A percentile compares a stretch with the other conserved stretches of the same genome.
phyloP scores from a whole-genome alignment of 2,888 invertebrate species.

The Cantharis nigra region DNA sequence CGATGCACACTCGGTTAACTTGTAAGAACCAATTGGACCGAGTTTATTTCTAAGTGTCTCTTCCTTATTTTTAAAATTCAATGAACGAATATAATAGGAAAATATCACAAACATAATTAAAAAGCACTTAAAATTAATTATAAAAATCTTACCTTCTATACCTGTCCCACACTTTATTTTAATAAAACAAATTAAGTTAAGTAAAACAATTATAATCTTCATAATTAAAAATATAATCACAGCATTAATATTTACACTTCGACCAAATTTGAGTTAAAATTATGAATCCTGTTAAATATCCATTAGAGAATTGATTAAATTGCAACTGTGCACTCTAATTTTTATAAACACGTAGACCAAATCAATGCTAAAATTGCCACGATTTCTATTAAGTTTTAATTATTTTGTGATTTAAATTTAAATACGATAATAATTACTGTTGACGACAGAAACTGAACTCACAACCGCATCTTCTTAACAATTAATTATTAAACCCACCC shows the following conservation, averaged over 20 bases:
- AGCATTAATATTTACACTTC: background rate
- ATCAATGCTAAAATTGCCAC: background rate
- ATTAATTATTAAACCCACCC: slow-evolving; percentile 4
- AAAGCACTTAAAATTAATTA: background rate
- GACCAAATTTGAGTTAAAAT: background rate
- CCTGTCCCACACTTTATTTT: background rate
- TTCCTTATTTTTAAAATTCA: slow-evolving; percentile 1
- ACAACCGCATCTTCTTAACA: slow-evolving; percentile 5
- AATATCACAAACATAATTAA: background rate
- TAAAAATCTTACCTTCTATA: slow-evolving; percentile 1
- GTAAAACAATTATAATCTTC: slow-evolving; percentile 5
- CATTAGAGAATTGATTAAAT: slow-evolving; percentile 19
- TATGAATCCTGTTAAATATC: slow-evolving; percentile 15
- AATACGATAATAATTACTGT: background rate
- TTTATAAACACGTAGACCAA: background rate
- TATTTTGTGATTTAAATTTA: background rate
- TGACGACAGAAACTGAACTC: background rate
- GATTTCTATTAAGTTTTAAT: background rate
- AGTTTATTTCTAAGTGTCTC: slow-evolving; percentile 7
- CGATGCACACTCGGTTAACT: slow-evolving; percentile 12
- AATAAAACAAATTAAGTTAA: background rate
- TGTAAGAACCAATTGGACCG: slow-evolving; percentile 12
- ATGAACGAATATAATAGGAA: slow-evolving; percentile 3
- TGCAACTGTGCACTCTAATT: slow-evolving; percentile 8
- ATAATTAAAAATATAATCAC: slow-evolving; percentile 1